phyloP scores from a whole-genome alignment of 2,797 vertebrate genomes.

The Pangasius djambal region DNA sequence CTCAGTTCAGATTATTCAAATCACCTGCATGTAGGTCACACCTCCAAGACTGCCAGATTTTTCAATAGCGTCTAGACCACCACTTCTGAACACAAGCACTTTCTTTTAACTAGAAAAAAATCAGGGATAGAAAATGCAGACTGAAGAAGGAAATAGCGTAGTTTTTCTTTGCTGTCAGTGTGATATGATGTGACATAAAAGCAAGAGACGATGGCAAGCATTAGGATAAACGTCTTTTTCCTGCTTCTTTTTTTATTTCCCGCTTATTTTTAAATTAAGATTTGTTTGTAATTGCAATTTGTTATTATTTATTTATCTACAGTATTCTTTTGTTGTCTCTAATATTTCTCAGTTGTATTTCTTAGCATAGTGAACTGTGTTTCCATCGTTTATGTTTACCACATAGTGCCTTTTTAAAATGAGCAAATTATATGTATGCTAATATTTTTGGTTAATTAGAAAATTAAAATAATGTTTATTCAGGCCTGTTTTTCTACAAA shows the following conservation, averaged over 20 bases:
- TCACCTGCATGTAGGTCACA: not conserved
- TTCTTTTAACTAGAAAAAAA: not conserved
- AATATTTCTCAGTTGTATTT: not conserved
- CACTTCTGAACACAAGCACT: not conserved
- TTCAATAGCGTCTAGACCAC: not conserved
- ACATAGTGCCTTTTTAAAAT: no score
- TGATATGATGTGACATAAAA: not conserved
- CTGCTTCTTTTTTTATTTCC: not conserved
- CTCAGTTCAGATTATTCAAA: not conserved
- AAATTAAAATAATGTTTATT: not conserved
- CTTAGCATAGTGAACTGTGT: not conserved
- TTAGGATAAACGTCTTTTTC: not conserved
- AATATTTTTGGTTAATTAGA: not conserved
- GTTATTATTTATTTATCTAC: not conserved
- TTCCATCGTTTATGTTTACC: no score
- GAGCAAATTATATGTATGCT: not conserved
- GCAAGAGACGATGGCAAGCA: not conserved
- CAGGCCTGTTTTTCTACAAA: not conserved
- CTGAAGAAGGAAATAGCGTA: not conserved
- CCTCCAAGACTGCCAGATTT: not conserved
- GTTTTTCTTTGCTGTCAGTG: not conserved
- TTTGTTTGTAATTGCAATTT: not conserved
- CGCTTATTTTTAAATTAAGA: no score
- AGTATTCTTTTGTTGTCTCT: not conserved
- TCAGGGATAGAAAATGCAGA: not conserved